Evolutionary conservation across 2,888 invertebrate species (phyloP).

Genomic region (Branchellion lobata): DNA sequence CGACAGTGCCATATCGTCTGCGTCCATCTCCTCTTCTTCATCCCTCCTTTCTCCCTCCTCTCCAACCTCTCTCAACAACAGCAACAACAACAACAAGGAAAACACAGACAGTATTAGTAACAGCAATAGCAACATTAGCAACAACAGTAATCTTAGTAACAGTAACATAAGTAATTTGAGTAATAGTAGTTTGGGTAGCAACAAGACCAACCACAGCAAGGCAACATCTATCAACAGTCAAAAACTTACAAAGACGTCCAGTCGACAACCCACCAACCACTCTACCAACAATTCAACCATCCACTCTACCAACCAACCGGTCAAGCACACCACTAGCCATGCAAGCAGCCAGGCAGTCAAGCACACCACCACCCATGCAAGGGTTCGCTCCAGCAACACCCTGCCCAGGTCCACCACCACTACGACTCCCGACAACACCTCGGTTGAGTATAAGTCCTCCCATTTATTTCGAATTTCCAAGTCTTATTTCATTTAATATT

Average conservation of each 20-base stretch:
- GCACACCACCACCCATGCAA: neutral
- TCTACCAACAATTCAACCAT: neutral
- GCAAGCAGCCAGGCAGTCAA: no score
- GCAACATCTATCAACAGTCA: neutral
- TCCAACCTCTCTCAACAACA: neutral
- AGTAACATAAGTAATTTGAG: neutral
- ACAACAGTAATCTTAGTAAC: neutral
- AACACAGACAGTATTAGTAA: neutral
- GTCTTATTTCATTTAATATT: no score
- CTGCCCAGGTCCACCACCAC: neutral
- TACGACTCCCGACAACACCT: neutral
- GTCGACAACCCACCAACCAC: neutral
- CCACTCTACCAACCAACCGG: neutral
- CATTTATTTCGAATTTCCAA: no score
- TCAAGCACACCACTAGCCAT: no score
- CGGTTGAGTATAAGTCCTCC: no score
- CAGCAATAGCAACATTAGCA: neutral
- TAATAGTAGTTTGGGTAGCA: neutral
- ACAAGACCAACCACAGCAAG: neutral
- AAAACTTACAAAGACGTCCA: neutral
- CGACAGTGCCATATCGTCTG: neutral
- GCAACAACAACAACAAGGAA: neutral
- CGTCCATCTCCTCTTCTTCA: neutral
- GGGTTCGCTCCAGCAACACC: neutral
- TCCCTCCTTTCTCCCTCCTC: slow-evolving; percentile 8